phyloP scores from a whole-genome alignment of 2,888 invertebrate genomes.

The Epinotia brunnichana region DNA sequence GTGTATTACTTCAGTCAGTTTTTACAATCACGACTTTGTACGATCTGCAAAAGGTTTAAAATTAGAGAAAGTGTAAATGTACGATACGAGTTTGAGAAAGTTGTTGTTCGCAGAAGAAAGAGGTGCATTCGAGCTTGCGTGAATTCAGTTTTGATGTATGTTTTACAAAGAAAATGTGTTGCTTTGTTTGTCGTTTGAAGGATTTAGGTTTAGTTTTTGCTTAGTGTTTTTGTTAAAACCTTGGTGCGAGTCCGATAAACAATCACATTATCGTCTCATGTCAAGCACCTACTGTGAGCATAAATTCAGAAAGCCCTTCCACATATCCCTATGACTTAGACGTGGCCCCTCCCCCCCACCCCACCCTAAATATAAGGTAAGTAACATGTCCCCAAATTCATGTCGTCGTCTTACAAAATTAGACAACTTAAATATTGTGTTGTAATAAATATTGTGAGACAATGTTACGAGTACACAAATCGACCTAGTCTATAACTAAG shows the following conservation, averaged over 20 bases:
- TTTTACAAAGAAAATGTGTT: constrained; percentile 32
- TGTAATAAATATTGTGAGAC: too few species aligned
- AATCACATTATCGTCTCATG: neutral
- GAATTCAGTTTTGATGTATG: constrained; percentile 33
- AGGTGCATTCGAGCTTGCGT: constrained; percentile 22
- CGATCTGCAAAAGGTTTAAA: neutral
- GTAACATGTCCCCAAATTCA: too few species aligned
- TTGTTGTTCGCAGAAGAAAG: constrained; percentile 1
- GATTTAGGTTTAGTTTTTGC: constrained; percentile 10
- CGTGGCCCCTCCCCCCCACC: too few species aligned
- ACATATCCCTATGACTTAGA: too few species aligned
- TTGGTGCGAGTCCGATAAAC: neutral
- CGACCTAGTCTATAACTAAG: too few species aligned
- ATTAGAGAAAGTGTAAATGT: neutral
- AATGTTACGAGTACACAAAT: too few species aligned
- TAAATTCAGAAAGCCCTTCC: too few species aligned
- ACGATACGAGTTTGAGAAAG: constrained; percentile 6
- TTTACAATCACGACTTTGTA: neutral
- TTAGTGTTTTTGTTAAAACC: neutral
- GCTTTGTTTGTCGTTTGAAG: constrained; percentile 20
- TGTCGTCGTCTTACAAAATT: too few species aligned
- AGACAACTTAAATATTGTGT: too few species aligned
- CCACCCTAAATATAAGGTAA: too few species aligned
- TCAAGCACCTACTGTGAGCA: too few species aligned
- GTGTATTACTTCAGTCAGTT: neutral